Evolutionary conservation across 2,888 invertebrate genomes (phyloP).

Genomic region (Incurvaria masculella): DNA sequence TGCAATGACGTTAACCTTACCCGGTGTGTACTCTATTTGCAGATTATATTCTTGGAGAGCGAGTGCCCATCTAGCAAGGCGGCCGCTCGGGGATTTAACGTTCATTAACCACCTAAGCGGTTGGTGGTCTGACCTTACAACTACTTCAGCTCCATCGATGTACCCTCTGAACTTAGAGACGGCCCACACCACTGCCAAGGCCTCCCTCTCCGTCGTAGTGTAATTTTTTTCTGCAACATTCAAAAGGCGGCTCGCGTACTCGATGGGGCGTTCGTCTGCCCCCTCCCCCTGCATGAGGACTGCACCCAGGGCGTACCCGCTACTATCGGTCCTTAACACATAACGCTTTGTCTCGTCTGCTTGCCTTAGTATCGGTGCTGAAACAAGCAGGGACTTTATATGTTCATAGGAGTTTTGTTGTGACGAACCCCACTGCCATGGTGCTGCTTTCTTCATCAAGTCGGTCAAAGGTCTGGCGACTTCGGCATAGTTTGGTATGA

Average conservation of each 20-base stretch:
- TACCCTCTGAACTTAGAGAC: too few species aligned
- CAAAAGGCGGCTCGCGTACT: slow-evolving; percentile 15
- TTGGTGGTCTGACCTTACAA: too few species aligned
- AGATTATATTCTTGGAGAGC: too few species aligned
- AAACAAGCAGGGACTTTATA: slow-evolving; percentile 13
- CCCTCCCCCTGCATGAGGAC: slow-evolving; percentile 20
- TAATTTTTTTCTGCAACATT: not conserved
- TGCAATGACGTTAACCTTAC: too few species aligned
- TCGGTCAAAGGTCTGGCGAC: slow-evolving; percentile 17
- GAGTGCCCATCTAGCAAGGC: too few species aligned
- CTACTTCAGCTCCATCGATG: too few species aligned
- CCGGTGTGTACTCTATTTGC: too few species aligned
- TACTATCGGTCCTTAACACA: slow-evolving; percentile 20
- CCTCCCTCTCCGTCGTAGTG: too few species aligned
- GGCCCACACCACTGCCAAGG: too few species aligned
- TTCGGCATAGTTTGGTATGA: too few species aligned
- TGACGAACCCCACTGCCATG: slow-evolving; percentile 14
- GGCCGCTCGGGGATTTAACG: too few species aligned
- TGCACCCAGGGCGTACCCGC: slow-evolving; percentile 20
- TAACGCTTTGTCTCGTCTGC: slow-evolving; percentile 15
- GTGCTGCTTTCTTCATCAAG: slow-evolving; percentile 17
- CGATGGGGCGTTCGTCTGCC: slow-evolving; percentile 17
- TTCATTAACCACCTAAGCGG: too few species aligned
- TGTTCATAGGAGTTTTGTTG: slow-evolving; percentile 12
- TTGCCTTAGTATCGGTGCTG: slow-evolving; percentile 18